These are phyloP conservation scores for Urocolius indicus DNA, from an alignment of 2,113 vertebrate genomes.

Conservation along the genomic window DNA sequence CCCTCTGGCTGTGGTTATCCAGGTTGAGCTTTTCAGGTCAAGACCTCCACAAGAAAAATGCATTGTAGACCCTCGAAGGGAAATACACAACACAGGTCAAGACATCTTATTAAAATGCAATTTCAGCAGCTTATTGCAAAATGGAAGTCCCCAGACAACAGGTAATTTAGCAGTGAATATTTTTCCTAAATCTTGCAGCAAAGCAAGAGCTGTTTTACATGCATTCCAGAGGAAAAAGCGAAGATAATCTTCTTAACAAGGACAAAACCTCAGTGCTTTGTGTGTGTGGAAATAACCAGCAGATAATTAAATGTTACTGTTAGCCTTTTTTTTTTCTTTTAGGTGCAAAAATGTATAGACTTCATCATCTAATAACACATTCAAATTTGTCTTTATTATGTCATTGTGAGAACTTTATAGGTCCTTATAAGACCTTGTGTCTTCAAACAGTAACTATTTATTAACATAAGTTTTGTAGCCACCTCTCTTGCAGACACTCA, in stretches of 20 bases:
- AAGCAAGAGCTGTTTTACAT: constrained; percentile 77
- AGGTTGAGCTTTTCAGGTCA: constrained; percentile 77
- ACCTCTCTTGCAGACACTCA: neutral
- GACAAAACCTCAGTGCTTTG: constrained; percentile 72
- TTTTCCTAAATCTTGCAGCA: constrained; percentile 40
- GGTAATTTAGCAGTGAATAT: constrained; percentile 73
- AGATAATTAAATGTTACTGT: constrained; percentile 69
- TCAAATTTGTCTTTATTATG: neutral
- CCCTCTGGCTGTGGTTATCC: constrained; percentile 65
- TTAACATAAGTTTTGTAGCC: neutral
- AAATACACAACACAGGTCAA: constrained; percentile 63
- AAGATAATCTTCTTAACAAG: constrained; percentile 81
- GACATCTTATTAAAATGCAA: constrained; percentile 69
- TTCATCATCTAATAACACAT: neutral
- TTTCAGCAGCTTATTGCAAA: constrained; percentile 68
- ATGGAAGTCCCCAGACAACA: constrained; percentile 58
- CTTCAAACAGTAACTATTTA: neutral
- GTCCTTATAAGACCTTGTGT: neutral
- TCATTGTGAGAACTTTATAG: neutral
- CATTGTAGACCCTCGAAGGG: constrained; percentile 38
- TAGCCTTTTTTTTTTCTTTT: constrained; percentile 34
- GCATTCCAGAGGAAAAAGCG: constrained; percentile 72
- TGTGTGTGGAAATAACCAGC: constrained; percentile 71
- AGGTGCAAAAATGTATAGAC: constrained; percentile 20
- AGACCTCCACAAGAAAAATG: constrained; percentile 66